Percentiles rank a stretch among this genome's conserved stretches.
These are phyloP conservation scores for Microtus oregoni DNA, from an alignment of 2,113 vertebrate genomes.

Conservation along the genomic window DNA sequence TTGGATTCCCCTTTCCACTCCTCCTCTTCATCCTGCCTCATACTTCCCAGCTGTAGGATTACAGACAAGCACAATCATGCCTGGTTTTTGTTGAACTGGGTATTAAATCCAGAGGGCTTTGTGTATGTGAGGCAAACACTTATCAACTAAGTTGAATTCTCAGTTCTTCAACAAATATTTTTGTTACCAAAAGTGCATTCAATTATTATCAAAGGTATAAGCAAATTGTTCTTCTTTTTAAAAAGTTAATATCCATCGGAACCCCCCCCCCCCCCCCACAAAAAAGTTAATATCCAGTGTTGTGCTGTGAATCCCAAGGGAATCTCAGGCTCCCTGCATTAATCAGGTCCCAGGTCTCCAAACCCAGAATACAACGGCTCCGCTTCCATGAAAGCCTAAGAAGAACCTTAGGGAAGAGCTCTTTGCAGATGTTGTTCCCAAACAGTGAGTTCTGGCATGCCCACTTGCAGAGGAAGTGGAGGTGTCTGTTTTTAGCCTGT, in stretches of 20 bases:
- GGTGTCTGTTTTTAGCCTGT: neutral
- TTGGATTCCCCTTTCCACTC: too few species aligned
- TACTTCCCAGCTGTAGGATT: neutral
- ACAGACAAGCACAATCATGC: neutral
- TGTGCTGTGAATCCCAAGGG: neutral
- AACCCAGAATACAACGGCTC: conserved; percentile 45
- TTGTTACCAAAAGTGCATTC: neutral
- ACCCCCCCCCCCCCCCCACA: too few species aligned
- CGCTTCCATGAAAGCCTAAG: neutral
- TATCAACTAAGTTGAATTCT: neutral
- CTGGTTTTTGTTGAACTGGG: neutral
- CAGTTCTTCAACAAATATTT: conserved; percentile 13
- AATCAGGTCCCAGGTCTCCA: conserved; percentile 58
- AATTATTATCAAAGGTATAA: conserved; percentile 42
- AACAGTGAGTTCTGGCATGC: neutral
- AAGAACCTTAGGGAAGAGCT: neutral
- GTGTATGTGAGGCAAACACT: neutral
- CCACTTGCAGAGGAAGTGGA: too few species aligned
- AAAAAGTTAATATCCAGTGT: neutral
- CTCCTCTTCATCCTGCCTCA: neutral
- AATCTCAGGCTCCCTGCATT: conserved; percentile 28
- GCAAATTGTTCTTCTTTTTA: neutral
- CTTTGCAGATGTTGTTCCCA: neutral
- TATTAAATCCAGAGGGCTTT: neutral
- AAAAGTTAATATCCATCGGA: neutral